A percentile compares a stretch with the other conserved stretches of the same genome.
Evolutionary conservation across 2,113 vertebrate species (phyloP).

Genomic region (Passerina amoena): DNA sequence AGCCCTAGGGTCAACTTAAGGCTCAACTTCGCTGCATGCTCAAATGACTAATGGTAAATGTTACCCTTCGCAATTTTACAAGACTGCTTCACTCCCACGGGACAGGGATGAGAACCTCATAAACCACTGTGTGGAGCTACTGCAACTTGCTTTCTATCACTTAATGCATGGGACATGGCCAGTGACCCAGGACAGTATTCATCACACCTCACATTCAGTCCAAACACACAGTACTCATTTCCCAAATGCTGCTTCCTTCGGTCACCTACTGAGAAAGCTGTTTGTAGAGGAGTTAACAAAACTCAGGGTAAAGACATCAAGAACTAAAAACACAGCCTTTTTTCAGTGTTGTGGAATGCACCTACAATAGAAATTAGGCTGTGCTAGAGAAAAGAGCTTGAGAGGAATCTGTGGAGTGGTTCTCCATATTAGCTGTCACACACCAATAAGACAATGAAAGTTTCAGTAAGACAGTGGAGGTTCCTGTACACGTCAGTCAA

Average conservation of each 20-base stretch:
- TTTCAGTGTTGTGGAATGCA: neutral
- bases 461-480: neutral
- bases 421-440: neutral
- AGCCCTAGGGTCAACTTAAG: neutral
- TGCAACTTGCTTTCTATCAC: neutral
- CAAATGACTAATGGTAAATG: neutral
- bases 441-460: neutral
- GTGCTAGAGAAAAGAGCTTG: neutral
- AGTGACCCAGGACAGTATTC: neutral
- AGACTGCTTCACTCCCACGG: neutral
- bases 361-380: neutral
- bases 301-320: neutral
- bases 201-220: neutral
- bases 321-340: fast-evolving
- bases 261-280: neutral
- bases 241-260: neutral
- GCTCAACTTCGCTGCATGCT: fast-evolving
- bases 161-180: neutral
- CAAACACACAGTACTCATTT: neutral
- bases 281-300: neutral
- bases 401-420: neutral
- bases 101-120: neutral
- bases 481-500: neutral
- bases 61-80: neutral
- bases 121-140: neutral